Conservation (phyloP, 2,888 invertebrate species). For the Spilarctia lutea region DNA sequence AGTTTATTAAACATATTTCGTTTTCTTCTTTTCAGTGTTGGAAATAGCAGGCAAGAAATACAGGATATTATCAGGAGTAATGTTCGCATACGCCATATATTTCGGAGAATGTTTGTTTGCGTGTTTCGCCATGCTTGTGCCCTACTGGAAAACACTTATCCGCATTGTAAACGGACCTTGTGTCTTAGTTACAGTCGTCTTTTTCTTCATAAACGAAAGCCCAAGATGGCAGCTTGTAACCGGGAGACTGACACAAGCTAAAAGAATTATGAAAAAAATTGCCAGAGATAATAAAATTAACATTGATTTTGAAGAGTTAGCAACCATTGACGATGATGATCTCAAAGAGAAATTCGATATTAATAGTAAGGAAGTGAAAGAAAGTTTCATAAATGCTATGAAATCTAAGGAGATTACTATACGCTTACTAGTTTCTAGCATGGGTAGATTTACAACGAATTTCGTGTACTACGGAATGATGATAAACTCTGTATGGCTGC, state of each 20-base stretch:
- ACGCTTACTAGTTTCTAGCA: constrained; percentile 59
- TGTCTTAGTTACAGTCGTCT: constrained; percentile 63
- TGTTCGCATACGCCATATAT: constrained; percentile 71
- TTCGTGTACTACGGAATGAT: constrained; percentile 78
- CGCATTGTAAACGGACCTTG: constrained; percentile 71
- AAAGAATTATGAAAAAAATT: constrained; percentile 60
- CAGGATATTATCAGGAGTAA: constrained; percentile 69
- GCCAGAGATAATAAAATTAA: constrained; percentile 68
- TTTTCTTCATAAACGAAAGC: constrained; percentile 69
- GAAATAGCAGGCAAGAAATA: constrained; percentile 70
- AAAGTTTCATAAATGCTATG: constrained; percentile 62
- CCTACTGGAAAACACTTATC: constrained; percentile 72
- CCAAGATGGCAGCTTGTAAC: constrained; percentile 76
- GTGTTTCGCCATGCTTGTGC: constrained; percentile 67
- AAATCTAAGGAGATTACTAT: constrained; percentile 67
- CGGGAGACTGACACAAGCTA: constrained; percentile 67
- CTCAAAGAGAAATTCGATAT: constrained; percentile 70
- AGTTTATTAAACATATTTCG: background rate
- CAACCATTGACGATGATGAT: constrained; percentile 57
- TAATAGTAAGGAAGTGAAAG: constrained; percentile 59
- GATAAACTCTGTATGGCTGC: constrained; percentile 74
- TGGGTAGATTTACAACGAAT: constrained; percentile 67
- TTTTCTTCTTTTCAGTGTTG: constrained; percentile 64
- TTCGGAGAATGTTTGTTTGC: constrained; percentile 73
- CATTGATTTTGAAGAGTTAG: constrained; percentile 62